Base-by-base conservation (phyloP, 2,113 vertebrate species). In the Ranitomeya imitator region DNA sequence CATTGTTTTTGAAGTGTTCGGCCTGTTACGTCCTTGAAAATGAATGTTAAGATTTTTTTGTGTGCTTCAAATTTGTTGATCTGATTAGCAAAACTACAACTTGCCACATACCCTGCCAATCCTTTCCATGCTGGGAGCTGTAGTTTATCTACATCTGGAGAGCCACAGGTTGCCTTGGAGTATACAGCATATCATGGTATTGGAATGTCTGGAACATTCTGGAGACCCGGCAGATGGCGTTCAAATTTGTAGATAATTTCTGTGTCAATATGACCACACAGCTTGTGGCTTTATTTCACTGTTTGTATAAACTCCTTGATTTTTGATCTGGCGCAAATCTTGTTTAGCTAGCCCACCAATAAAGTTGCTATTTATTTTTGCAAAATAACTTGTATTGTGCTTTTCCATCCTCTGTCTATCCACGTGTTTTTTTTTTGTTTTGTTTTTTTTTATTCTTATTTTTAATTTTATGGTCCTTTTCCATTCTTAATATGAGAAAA, bases 291-390 rank as follows among this genome's bases (percentile, higher is more conserved):
- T 45, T 63, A 81, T 81, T 81, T 63, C 9, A 45, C 59, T 82
- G 80, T 82, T 82, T 82, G 60, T 63, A 82, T 65, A 82, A 82
- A 82, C 80, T 63, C 11, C 23, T 82, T 83, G 26, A 31, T 45
- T 51, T 63, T 83, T 21, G 80, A 76, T 83, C 80, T 83, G 60
- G 80, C 60, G 18, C 37, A 37, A 65, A n/a, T 65, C 37, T 83
- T 83, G 31, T 83, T 83, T 83, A 61, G 59, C 65, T 65, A 65
- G 80, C 19, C 12, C 19, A 11, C 59, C 37, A 83, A 83, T 83
- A 83, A 83, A 83, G 4, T 83, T 79, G 77, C 26, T 52, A 55
- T 84, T 84, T 84, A 84, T 84, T 84, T 84, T 84, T 84, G 51
- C 82, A 54, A 55, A 69, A 69, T 54, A 52, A 16, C 65, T 54